These are phyloP conservation scores for Telenomus remus DNA, from an alignment of 1,140 invertebrate species.

Conservation along the genomic window DNA sequence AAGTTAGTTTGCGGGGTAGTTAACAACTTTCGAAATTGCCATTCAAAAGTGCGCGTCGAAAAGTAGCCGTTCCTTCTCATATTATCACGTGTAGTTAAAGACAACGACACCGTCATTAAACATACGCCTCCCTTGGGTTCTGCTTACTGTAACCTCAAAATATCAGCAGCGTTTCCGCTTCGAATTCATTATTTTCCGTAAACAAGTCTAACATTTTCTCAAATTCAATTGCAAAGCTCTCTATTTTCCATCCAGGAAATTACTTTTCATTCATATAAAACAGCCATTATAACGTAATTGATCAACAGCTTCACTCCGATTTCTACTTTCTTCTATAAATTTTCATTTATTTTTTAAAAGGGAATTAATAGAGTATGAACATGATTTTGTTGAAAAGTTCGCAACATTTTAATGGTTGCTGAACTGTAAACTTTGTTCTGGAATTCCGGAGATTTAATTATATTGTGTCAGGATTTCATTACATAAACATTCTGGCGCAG, in stretches of 20 bases:
- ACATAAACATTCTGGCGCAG: neutral
- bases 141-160: slow-evolving; percentile 25
- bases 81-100: slow-evolving; percentile 25
- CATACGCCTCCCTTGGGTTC: slow-evolving; percentile 41
- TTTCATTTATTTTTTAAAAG: neutral
- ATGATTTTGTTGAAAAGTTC: neutral
- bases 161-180: slow-evolving; percentile 25
- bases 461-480: slow-evolving; percentile 3
- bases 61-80: slow-evolving; percentile 31
- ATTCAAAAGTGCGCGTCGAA: slow-evolving; percentile 12
- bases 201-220: slow-evolving; percentile 38
- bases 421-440: slow-evolving; percentile 1
- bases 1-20: slow-evolving; percentile 24
- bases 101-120: slow-evolving; percentile 20
- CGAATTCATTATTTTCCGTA: slow-evolving; percentile 46
- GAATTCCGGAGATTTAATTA: neutral
- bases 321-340: neutral
- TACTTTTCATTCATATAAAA: neutral
- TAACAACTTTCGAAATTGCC: slow-evolving; percentile 33
- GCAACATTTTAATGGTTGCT: neutral
- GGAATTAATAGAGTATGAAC: neutral
- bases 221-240: too few species aligned
- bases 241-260: too few species aligned
- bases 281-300: neutral
- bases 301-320: neutral